Evolutionary conservation across 2,113 vertebrate species (phyloP).

Genomic region (Hymenochirus boettgeri): DNA sequence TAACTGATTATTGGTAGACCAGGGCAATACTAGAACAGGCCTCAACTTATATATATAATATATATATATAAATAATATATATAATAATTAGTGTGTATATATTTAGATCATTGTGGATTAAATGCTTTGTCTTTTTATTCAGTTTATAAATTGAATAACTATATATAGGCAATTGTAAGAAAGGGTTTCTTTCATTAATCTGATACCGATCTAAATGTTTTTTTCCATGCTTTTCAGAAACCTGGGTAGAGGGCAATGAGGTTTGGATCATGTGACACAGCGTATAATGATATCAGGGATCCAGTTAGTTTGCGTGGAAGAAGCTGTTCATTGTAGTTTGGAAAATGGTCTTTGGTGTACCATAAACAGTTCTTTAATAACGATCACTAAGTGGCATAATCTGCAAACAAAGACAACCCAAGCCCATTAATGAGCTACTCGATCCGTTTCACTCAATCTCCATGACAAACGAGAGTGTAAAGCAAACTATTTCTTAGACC

Average conservation of each 20-base stretch:
- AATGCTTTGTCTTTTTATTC: no score
- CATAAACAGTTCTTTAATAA: slow-evolving; percentile 43
- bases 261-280: background rate
- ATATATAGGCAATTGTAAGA: no score
- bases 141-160: no score
- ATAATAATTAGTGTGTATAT: no score
- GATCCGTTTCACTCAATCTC: slow-evolving; percentile 49
- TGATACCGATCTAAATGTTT: no score
- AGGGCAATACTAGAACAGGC: no score
- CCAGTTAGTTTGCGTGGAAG: slow-evolving; percentile 29
- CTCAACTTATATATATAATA: no score
- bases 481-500: slow-evolving; percentile 46
- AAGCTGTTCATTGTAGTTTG: slow-evolving; percentile 64
- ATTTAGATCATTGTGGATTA: no score
- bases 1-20: no score
- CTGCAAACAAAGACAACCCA: slow-evolving; percentile 42
- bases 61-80: no score
- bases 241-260: slow-evolving; percentile 3
- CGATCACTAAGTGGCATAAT: slow-evolving; percentile 33
- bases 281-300: background rate
- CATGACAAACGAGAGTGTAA: slow-evolving; percentile 49
- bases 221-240: slow-evolving; percentile 48
- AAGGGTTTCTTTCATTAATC: no score
- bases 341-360: slow-evolving; percentile 47
- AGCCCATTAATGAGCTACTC: slow-evolving; percentile 35